A percentile compares a stretch with the other conserved stretches of the same genome.
phyloP scores from a whole-genome alignment of 2,888 invertebrate species.

The Dicyrtoma fusca region DNA sequence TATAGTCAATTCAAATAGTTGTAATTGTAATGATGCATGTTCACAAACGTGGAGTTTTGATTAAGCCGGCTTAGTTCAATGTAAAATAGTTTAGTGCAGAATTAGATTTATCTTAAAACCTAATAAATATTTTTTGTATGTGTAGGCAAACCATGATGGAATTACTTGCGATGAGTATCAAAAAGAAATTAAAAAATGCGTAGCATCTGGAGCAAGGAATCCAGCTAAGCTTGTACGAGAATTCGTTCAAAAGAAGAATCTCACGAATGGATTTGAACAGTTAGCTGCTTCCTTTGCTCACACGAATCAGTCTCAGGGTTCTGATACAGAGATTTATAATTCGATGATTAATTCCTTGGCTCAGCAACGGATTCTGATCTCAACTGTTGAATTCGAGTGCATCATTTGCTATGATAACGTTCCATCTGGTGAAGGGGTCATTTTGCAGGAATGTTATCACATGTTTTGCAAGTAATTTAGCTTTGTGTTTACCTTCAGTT shows the following conservation, averaged over 20 bases:
- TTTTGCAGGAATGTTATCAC: slow-evolving; percentile 84
- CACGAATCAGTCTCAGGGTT: background rate
- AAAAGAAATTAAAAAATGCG: slow-evolving; percentile 61
- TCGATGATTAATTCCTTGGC: background rate
- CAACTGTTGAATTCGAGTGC: slow-evolving; percentile 76
- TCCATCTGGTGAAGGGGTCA: slow-evolving; percentile 69
- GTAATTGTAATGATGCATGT: background rate
- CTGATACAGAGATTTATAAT: no score
- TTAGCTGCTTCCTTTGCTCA: slow-evolving; percentile 35
- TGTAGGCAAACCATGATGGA: slow-evolving; percentile 76
- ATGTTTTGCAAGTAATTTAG: slow-evolving; percentile 72
- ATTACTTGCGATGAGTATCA: slow-evolving; percentile 81
- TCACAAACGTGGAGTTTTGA: no score
- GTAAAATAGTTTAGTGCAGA: slow-evolving; percentile 20
- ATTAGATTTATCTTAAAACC: no score
- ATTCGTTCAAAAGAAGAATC: slow-evolving; percentile 31
- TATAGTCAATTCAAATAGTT: background rate
- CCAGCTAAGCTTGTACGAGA: slow-evolving; percentile 24
- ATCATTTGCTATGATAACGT: slow-evolving; percentile 77
- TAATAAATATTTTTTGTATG: background rate
- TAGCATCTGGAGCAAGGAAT: background rate
- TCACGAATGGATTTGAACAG: slow-evolving; percentile 27
- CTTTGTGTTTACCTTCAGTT: no score
- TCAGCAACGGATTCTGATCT: background rate
- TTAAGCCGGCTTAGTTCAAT: background rate